Conservation (phyloP, 1,140 invertebrate species). For the Drosophila chauvacae region DNA sequence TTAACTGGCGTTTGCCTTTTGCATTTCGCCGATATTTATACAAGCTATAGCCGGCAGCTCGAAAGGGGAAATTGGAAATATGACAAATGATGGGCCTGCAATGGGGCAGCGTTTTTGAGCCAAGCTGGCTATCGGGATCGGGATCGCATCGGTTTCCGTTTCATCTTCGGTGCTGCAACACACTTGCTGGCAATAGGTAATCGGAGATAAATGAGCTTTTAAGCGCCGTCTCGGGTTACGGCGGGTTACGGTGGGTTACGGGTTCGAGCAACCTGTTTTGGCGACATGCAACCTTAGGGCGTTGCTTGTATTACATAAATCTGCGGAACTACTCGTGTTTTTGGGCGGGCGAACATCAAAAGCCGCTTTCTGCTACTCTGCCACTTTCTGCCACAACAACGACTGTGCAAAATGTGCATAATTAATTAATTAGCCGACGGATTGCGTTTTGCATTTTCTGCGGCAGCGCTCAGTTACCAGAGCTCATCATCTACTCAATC, state of each 20-base stretch:
- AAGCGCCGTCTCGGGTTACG: constrained; percentile 58
- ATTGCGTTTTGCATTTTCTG: constrained; percentile 57
- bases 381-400: constrained; percentile 44
- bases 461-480: constrained; percentile 23
- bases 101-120: constrained; percentile 43
- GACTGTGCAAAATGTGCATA: constrained; percentile 72
- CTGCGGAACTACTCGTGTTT: constrained; percentile 72
- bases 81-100: constrained; percentile 77
- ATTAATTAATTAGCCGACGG: constrained; percentile 76
- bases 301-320: constrained; percentile 77
- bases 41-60: constrained; percentile 15
- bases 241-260: constrained; percentile 17
- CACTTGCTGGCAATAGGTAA: constrained; percentile 56
- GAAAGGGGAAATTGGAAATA: constrained; percentile 61
- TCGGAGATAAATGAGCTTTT: constrained; percentile 77
- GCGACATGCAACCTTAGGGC: constrained; percentile 54
- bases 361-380: constrained; percentile 44
- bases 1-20: constrained; percentile 46
- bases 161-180: constrained; percentile 57
- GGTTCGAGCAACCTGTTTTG: constrained; percentile 29
- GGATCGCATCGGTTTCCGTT: constrained; percentile 51
- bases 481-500: constrained; percentile 30
- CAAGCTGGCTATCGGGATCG: constrained; percentile 45
- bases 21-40: constrained; percentile 65
- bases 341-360: constrained; percentile 72